Percentiles rank a stretch among this genome's conserved stretches.
phyloP scores from a whole-genome alignment of 1,140 invertebrate genomes.

The Conus betulinus region DNA sequence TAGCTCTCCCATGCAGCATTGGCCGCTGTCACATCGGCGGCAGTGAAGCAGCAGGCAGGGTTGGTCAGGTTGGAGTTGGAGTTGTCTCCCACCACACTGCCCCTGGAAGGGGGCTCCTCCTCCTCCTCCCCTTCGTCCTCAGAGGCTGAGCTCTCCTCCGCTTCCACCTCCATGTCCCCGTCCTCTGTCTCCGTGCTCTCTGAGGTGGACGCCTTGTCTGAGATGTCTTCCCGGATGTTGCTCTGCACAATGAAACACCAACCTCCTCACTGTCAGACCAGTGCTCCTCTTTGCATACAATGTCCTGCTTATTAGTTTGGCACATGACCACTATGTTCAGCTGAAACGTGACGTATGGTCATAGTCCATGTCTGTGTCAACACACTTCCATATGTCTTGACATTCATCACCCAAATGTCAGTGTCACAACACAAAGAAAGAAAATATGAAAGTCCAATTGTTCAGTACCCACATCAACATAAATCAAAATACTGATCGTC shows the following conservation, averaged over 20 bases:
- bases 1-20: conserved; percentile 82
- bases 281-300: too few species aligned
- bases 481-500: too few species aligned
- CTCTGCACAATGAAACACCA: conserved; percentile 33
- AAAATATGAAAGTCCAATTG: too few species aligned
- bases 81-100: conserved; percentile 33
- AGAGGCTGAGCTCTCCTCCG: conserved; percentile 33
- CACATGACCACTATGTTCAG: too few species aligned
- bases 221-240: conserved; percentile 57
- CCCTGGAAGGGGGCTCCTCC: conserved; percentile 26
- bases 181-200: conserved; percentile 49
- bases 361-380: too few species aligned
- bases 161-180: conserved; percentile 38
- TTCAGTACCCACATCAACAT: too few species aligned
- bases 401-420: too few species aligned
- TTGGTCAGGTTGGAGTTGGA: conserved; percentile 19
- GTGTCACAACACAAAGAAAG: too few species aligned
- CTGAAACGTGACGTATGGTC: too few species aligned
- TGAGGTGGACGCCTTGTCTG: conserved; percentile 38
- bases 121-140: conserved; percentile 42
- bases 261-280: too few species aligned
- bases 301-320: too few species aligned
- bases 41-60: conserved; percentile 34
- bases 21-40: conserved; percentile 68
- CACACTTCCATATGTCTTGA: too few species aligned